Evolutionary conservation across 2,888 invertebrate species (phyloP).

Genomic region (Caenorhabditis sp.): DNA sequence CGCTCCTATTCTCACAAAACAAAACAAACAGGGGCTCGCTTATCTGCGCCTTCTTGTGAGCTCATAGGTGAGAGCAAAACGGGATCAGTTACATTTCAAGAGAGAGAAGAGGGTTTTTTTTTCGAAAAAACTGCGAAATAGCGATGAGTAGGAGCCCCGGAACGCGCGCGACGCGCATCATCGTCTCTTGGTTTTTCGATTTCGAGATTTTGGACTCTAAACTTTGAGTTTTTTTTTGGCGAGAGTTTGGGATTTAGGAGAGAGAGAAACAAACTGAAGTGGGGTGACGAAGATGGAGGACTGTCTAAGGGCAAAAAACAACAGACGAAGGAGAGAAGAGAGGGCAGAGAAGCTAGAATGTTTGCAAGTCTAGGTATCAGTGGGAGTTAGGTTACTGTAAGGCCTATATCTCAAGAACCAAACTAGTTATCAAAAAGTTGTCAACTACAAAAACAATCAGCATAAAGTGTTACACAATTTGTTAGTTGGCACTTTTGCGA

Average conservation of each 20-base stretch:
- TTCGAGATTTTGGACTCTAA: slow-evolving; percentile 1
- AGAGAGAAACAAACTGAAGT: not conserved
- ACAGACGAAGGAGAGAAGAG: not conserved
- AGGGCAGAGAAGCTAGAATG: not conserved
- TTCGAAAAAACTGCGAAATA: slow-evolving; percentile 16
- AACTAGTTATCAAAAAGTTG: not conserved
- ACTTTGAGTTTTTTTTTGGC: slow-evolving; percentile 5
- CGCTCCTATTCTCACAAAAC: slow-evolving; percentile 14
- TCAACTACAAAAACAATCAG: too few relatives aligned
- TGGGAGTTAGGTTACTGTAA: too few relatives aligned
- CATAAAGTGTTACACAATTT: too few relatives aligned
- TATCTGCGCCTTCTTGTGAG: not conserved
- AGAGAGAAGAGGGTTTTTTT: not conserved
- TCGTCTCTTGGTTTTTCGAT: not conserved
- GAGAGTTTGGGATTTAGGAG: not conserved
- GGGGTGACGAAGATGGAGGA: not conserved
- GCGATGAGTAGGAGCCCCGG: too few relatives aligned
- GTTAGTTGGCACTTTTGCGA: too few relatives aligned
- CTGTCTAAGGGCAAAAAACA: not conserved
- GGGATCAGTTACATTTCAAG: slow-evolving; percentile 21
- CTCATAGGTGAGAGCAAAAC: not conserved
- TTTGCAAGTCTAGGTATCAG: too few relatives aligned
- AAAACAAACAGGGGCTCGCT: not conserved
- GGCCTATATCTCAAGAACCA: not conserved
- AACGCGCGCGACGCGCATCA: not conserved